phyloP scores from a whole-genome alignment of 2,888 invertebrate genomes.

The Polydrusus pterygomalis region DNA sequence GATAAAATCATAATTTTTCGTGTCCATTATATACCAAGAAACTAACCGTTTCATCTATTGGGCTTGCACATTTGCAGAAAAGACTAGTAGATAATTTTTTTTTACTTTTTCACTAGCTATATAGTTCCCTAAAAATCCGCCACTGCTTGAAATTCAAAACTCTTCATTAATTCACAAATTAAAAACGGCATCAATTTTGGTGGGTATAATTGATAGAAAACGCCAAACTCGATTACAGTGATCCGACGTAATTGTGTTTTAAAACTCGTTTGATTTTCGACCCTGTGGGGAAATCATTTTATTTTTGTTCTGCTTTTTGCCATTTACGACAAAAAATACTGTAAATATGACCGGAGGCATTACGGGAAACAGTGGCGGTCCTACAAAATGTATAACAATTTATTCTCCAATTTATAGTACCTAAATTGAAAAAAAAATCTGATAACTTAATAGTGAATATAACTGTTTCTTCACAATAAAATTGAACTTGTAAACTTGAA shows the following conservation, averaged over 20 bases:
- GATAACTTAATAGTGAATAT: no score
- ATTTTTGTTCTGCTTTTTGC: slow-evolving; percentile 21
- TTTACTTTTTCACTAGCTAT: no score
- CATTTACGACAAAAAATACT: neutral
- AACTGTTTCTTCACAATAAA: no score
- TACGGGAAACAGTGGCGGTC: slow-evolving; percentile 5
- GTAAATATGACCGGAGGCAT: neutral
- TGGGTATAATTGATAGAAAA: slow-evolving; percentile 27
- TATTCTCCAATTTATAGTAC: no score
- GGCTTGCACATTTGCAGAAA: no score
- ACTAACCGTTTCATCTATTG: no score
- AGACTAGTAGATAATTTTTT: no score
- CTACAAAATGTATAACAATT: neutral
- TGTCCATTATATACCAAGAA: no score
- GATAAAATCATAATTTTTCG: no score
- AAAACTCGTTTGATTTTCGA: slow-evolving; percentile 26
- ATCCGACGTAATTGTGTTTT: slow-evolving; percentile 26
- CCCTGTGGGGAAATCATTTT: slow-evolving; percentile 23
- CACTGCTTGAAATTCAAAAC: neutral
- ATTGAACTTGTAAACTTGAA: no score
- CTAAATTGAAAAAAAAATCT: no score
- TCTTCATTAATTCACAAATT: slow-evolving; percentile 22
- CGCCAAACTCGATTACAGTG: slow-evolving; percentile 26
- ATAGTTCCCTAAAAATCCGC: neutral
- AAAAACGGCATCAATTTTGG: slow-evolving; percentile 24